Conservation (phyloP, 2,888 invertebrate genomes). For the Agrochola macilenta region DNA sequence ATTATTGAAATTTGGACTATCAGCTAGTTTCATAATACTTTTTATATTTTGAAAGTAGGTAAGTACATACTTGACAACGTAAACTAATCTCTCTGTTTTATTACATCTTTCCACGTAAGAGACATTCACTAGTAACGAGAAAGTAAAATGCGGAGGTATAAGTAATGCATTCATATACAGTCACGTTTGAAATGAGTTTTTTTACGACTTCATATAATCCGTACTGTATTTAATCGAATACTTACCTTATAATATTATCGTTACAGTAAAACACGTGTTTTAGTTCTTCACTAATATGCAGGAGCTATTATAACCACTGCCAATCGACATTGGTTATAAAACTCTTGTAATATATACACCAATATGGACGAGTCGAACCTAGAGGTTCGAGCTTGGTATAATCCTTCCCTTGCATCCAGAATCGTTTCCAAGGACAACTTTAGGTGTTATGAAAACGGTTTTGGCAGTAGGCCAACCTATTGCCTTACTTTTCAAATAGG, state of each 20-base stretch:
- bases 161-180: conserved; percentile 22
- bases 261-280: conserved; percentile 6
- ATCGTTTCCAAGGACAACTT: background rate
- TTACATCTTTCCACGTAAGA: conserved; percentile 8
- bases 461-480: no score
- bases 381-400: no score
- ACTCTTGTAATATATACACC: background rate
- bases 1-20: no score
- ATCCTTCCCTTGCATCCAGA: background rate
- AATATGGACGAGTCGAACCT: background rate
- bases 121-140: conserved; percentile 32
- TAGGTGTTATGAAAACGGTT: no score
- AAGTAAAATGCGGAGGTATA: conserved; percentile 19
- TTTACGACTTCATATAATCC: conserved; percentile 44
- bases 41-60: conserved; percentile 3
- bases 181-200: conserved; percentile 44
- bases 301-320: background rate
- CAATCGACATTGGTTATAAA: background rate
- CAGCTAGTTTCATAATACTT: no score
- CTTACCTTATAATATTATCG: conserved; percentile 1
- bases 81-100: background rate
- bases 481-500: background rate
- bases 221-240: conserved; percentile 18
- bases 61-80: background rate
- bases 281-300: background rate